A percentile compares a stretch with the other conserved stretches of the same genome.
These are phyloP conservation scores for Notodonta ziczac DNA, from an alignment of 2,888 invertebrate species.

Conservation along the genomic window DNA sequence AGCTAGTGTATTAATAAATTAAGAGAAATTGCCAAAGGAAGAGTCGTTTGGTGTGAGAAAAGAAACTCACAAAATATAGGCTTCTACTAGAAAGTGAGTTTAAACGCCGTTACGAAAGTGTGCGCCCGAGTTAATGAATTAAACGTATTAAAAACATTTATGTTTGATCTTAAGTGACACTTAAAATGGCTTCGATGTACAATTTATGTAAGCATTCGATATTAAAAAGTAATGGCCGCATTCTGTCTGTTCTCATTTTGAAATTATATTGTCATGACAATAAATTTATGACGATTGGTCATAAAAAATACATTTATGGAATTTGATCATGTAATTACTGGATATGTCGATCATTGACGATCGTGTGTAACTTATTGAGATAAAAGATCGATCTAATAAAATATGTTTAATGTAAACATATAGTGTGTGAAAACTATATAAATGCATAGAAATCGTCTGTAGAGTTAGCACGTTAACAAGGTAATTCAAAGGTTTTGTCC, in stretches of 20 bases:
- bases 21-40: too few relatives aligned
- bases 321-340: too few relatives aligned
- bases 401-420: too few relatives aligned
- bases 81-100: slow-evolving; percentile 47
- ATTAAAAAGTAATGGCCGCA: slow-evolving; percentile 5
- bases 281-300: background rate
- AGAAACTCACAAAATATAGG: slow-evolving; percentile 32
- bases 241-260: background rate
- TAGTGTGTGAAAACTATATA: background rate
- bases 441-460: background rate
- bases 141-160: slow-evolving; percentile 32
- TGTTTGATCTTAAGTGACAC: slow-evolving; percentile 43
- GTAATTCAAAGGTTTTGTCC: background rate
- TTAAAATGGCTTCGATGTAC: slow-evolving; percentile 13
- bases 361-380: too few relatives aligned
- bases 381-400: too few relatives aligned
- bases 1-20: too few relatives aligned
- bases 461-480: background rate
- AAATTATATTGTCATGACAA: background rate
- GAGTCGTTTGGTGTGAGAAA: slow-evolving; percentile 22
- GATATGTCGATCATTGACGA: too few relatives aligned
- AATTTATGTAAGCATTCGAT: background rate
- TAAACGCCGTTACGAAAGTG: slow-evolving; percentile 50
- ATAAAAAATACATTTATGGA: background rate
- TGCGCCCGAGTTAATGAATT: slow-evolving; percentile 35